Evolutionary conservation across 2,113 vertebrate species (phyloP).

Genomic region (Dryoscopus gambensis): DNA sequence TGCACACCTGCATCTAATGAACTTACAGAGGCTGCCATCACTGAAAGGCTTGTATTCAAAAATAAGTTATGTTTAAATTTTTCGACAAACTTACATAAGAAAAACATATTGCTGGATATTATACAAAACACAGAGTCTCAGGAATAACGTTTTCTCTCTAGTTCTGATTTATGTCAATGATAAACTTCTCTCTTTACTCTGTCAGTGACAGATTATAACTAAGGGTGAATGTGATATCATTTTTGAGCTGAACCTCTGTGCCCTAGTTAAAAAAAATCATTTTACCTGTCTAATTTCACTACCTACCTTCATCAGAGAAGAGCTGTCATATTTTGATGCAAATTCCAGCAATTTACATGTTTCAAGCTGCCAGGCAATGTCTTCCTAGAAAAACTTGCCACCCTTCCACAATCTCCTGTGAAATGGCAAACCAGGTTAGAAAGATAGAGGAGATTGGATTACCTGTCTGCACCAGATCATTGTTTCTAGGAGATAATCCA

Average conservation of each 20-base stretch:
- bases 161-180: background rate
- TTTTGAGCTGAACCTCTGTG: background rate
- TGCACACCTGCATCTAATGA: background rate
- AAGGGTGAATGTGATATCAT: background rate
- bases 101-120: background rate
- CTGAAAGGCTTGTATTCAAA: background rate
- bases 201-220: background rate
- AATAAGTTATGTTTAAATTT: background rate
- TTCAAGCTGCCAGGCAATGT: constrained; percentile 17
- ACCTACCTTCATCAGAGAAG: constrained; percentile 56
- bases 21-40: background rate
- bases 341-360: constrained; percentile 53
- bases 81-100: background rate
- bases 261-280: background rate
- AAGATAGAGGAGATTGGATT: constrained; percentile 79
- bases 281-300: constrained; percentile 17
- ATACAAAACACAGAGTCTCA: background rate
- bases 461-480: constrained; percentile 84
- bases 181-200: background rate
- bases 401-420: constrained; percentile 56
- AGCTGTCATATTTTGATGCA: constrained; percentile 52
- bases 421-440: constrained; percentile 59
- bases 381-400: constrained; percentile 65
- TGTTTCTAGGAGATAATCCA: constrained; percentile 84
- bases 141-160: background rate